A percentile compares a stretch with the other conserved stretches of the same genome.
Evolutionary conservation across 2,888 invertebrate genomes (phyloP).

Genomic region (Ennomos fuscantarius): DNA sequence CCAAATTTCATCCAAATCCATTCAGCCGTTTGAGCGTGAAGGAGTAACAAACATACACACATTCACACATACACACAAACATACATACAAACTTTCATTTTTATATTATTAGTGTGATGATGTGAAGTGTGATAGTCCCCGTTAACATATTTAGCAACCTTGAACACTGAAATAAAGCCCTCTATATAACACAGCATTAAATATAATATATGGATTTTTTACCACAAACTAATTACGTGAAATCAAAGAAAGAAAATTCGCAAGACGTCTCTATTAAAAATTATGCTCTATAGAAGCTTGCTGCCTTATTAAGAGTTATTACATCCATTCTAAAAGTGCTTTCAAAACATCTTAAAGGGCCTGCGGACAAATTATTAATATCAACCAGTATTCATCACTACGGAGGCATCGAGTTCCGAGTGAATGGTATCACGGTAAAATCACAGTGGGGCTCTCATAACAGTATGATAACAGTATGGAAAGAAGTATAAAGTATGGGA

Average conservation of each 20-base stretch:
- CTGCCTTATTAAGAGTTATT: constrained; percentile 55
- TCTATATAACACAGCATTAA: no score
- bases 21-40: no score
- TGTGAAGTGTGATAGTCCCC: no score
- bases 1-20: no score
- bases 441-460: constrained; percentile 59
- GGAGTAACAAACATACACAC: no score
- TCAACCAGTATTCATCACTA: constrained; percentile 75
- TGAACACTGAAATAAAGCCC: no score
- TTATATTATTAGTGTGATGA: no score
- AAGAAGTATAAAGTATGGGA: background rate
- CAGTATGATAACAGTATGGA: constrained; percentile 24
- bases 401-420: constrained; percentile 66
- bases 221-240: constrained; percentile 1
- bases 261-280: constrained; percentile 1
- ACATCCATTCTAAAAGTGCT: constrained; percentile 52
- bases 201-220: no score
- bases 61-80: no score
- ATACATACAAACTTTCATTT: no score
- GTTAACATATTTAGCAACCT: no score
- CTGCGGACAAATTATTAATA: constrained; percentile 76
- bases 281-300: constrained; percentile 32
- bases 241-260: background rate
- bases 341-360: constrained; percentile 57
- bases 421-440: constrained; percentile 75